These are phyloP conservation scores for Phyllostomus discolor DNA, from an alignment of 2,113 vertebrate genomes.

Conservation along the genomic window DNA sequence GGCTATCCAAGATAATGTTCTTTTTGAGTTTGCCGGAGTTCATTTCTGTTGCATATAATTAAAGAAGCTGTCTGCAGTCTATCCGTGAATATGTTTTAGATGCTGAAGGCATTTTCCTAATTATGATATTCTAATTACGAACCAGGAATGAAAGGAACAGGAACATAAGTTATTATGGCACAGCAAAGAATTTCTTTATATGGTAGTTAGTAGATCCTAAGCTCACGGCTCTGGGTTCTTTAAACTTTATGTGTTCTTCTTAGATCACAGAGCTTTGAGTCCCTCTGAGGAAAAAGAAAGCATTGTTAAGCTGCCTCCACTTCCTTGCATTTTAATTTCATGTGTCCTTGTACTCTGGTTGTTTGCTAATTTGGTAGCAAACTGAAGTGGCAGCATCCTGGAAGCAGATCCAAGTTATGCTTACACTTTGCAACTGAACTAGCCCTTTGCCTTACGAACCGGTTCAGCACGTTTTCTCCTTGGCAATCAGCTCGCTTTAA, in stretches of 20 bases:
- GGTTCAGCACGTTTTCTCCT: neutral
- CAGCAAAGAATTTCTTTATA: neutral
- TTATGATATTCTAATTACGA: neutral
- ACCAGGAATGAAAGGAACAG: neutral
- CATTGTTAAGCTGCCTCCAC: neutral
- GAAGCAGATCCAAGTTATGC: neutral
- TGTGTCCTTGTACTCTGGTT: neutral
- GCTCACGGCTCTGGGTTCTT: neutral
- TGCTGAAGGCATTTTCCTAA: neutral
- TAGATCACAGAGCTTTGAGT: neutral
- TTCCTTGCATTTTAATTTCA: neutral
- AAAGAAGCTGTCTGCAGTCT: neutral
- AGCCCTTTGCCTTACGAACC: neutral
- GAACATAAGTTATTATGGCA: neutral
- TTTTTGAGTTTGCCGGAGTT: neutral
- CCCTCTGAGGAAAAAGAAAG: neutral
- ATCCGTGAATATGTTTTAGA: neutral
- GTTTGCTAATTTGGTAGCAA: neutral
- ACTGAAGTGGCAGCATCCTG: neutral
- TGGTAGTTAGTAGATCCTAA: neutral
- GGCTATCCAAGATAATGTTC: neutral
- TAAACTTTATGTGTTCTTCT: neutral
- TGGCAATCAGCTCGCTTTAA: neutral
- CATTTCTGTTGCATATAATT: neutral
- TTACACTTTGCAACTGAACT: neutral